Percentiles rank a stretch among this genome's conserved stretches.
Evolutionary conservation across 2,797 vertebrate genomes (phyloP).

Genomic region (Pogonophryne albipinna): DNA sequence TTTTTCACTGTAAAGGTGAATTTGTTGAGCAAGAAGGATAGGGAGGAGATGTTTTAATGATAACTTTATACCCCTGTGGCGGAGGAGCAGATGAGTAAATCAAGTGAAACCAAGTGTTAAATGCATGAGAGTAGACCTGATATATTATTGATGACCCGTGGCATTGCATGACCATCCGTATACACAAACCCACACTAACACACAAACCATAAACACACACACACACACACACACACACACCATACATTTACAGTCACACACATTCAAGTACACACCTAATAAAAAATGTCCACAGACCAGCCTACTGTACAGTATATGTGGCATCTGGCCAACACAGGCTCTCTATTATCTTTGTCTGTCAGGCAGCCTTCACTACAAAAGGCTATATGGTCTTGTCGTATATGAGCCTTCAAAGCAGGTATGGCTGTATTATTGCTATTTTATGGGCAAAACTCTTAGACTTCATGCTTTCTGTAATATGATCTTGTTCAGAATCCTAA

Average conservation of each 20-base stretch:
- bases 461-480: not conserved
- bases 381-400: not conserved
- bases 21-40: conserved; percentile 29
- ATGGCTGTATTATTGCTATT: not conserved
- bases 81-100: conserved; percentile 70
- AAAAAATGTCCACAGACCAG: conserved; percentile 16
- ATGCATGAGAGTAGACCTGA: conserved; percentile 72
- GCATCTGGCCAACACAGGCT: conserved; percentile 1
- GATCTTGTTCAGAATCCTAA: not conserved
- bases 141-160: conserved; percentile 78
- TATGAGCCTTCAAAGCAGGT: not conserved
- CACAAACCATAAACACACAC: not conserved
- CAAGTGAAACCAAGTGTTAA: conserved; percentile 81
- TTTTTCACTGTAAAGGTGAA: conserved; percentile 42
- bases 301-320: not conserved
- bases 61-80: conserved; percentile 56
- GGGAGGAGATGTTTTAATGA: conserved; percentile 70
- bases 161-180: conserved; percentile 64
- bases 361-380: not conserved
- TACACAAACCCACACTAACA: conserved; percentile 34
- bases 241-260: not conserved
- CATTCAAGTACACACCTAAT: conserved; percentile 28
- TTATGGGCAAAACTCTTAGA: not conserved
- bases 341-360: conserved; percentile 4
- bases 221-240: not conserved